phyloP scores from a whole-genome alignment of 2,797 vertebrate genomes.

The Decapterus maruadsi region DNA sequence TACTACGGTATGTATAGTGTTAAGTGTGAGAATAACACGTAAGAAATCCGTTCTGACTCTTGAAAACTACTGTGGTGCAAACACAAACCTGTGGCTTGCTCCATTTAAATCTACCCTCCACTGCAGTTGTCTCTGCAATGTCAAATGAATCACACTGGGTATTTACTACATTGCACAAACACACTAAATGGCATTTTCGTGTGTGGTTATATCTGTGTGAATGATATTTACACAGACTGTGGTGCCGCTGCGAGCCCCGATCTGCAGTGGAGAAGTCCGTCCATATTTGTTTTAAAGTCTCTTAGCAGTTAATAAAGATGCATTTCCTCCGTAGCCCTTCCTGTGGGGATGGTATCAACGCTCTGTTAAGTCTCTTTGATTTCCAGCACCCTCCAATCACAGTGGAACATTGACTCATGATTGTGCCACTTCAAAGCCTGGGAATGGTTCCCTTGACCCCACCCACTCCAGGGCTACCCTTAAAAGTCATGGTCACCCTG shows the following conservation, averaged over 20 bases:
- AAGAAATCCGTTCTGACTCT: neutral
- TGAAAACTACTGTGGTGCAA: neutral
- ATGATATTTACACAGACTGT: conserved; percentile 62
- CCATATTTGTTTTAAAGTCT: conserved; percentile 91
- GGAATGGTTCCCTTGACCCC: conserved; percentile 82
- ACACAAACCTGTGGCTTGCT: neutral
- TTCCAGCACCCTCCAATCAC: conserved; percentile 85
- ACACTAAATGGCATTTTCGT: conserved; percentile 58
- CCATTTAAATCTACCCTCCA: neutral
- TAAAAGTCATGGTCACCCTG: conserved; percentile 80
- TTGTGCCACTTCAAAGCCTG: conserved; percentile 88
- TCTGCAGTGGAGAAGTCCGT: conserved; percentile 70
- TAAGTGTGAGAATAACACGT: neutral
- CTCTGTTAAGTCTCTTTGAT: conserved; percentile 95
- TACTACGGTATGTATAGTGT: neutral
- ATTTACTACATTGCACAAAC: conserved; percentile 57
- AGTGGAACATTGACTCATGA: conserved; percentile 80
- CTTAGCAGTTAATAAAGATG: conserved; percentile 94
- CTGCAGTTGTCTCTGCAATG: conserved; percentile 24
- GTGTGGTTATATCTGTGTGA: conserved; percentile 54
- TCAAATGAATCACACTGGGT: conserved; percentile 4
- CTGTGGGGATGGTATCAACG: conserved; percentile 93
- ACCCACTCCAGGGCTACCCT: conserved; percentile 77
- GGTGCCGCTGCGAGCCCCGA: conserved; percentile 55
- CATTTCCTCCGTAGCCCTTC: conserved; percentile 91